Percentiles rank a stretch among this genome's conserved stretches.
These are phyloP conservation scores for Megalopta genalis DNA, from an alignment of 1,140 invertebrate species.

Conservation along the genomic window DNA sequence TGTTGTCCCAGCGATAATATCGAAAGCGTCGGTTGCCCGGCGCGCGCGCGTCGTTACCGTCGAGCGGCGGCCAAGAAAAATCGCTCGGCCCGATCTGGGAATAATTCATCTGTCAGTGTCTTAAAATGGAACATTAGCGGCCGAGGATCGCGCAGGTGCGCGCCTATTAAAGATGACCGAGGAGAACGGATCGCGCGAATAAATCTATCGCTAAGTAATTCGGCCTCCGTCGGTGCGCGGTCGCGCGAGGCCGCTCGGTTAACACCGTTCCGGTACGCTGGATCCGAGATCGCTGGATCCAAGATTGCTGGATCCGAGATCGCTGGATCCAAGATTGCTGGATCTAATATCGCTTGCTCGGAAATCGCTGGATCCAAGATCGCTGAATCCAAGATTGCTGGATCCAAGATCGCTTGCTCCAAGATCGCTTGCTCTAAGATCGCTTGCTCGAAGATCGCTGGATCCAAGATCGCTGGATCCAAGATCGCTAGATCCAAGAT, in stretches of 20 bases:
- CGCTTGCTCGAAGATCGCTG: too few relatives aligned
- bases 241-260: neutral
- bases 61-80: conserved; percentile 35
- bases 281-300: too few relatives aligned
- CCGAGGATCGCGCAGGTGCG: conserved; percentile 25
- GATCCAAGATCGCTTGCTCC: too few relatives aligned
- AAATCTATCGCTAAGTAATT: conserved; percentile 44
- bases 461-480: too few relatives aligned
- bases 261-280: too few relatives aligned
- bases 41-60: conserved; percentile 21
- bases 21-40: conserved; percentile 11
- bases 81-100: conserved; percentile 41
- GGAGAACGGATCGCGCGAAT: conserved; percentile 36
- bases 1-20: conserved; percentile 17
- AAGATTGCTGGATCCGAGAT: too few relatives aligned
- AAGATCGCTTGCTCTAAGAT: too few relatives aligned
- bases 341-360: too few relatives aligned
- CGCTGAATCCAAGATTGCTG: too few relatives aligned
- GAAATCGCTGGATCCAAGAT: too few relatives aligned
- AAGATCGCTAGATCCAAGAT: too few relatives aligned
- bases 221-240: neutral
- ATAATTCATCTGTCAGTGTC: conserved; percentile 47
- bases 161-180: conserved; percentile 25
- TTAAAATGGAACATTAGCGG: conserved; percentile 21
- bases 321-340: too few relatives aligned